Conservation (phyloP, 2,113 vertebrate genomes). For the Anhinga anhinga region DNA sequence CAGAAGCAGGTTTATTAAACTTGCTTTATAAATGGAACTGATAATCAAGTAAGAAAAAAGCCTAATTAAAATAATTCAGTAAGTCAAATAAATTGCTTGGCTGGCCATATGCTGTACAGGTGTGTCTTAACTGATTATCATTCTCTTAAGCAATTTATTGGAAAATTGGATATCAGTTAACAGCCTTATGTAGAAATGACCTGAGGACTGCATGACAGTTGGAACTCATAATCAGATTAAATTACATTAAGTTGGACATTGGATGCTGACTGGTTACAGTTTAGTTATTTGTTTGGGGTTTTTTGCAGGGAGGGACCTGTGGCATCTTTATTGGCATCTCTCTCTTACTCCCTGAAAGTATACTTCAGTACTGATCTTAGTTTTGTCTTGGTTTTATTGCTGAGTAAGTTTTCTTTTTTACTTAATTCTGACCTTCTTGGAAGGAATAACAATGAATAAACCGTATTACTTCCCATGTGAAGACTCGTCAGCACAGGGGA, state of each 20-base stretch:
- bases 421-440: neutral
- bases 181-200: slow-evolving; percentile 17
- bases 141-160: slow-evolving; percentile 49
- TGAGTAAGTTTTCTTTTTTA: neutral
- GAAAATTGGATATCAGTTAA: slow-evolving; percentile 61
- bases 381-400: neutral
- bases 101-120: slow-evolving; percentile 58
- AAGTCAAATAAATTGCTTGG: slow-evolving; percentile 16
- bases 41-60: neutral
- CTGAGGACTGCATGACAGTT: neutral
- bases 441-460: neutral
- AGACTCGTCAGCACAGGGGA: neutral
- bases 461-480: neutral
- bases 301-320: neutral
- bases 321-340: neutral
- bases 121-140: slow-evolving; percentile 43
- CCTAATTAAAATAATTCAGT: slow-evolving; percentile 55
- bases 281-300: neutral
- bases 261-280: neutral
- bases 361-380: neutral
- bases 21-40: neutral
- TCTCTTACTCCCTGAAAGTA: neutral
- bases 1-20: slow-evolving; percentile 13
- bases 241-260: neutral
- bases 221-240: slow-evolving; percentile 32